Percentiles rank a stretch among this genome's conserved stretches.
Conservation (phyloP, 2,113 vertebrate genomes). For the Mesitornis unicolor region DNA sequence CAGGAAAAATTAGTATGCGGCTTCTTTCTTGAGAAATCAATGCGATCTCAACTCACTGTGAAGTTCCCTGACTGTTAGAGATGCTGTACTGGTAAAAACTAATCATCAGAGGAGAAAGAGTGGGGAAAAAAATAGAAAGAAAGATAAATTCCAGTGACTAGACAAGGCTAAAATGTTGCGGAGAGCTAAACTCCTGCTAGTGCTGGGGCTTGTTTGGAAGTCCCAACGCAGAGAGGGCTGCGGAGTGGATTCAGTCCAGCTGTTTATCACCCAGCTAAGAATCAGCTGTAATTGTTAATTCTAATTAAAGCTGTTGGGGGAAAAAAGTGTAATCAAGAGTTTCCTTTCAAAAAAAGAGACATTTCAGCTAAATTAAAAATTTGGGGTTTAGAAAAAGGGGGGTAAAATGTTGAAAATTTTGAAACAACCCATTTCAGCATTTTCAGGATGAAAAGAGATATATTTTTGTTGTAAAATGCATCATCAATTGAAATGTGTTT, state of each 20-base stretch:
- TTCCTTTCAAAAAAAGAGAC: neutral
- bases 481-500: slow-evolving; percentile 5
- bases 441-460: neutral
- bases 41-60: neutral
- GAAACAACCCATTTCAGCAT: slow-evolving; percentile 11
- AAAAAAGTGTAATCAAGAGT: neutral
- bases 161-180: neutral
- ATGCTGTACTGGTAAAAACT: slow-evolving; percentile 19
- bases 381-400: neutral
- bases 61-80: slow-evolving; percentile 33
- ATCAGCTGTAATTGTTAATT: neutral
- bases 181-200: neutral
- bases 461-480: slow-evolving; percentile 1
- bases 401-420: neutral
- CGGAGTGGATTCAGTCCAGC: neutral
- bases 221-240: neutral
- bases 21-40: slow-evolving; percentile 28
- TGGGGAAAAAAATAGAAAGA: neutral
- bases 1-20: neutral
- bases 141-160: neutral
- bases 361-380: slow-evolving; percentile 17
- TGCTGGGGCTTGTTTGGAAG: neutral
- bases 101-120: neutral
- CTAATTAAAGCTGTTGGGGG: neutral
- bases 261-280: neutral